A percentile compares a stretch with the other conserved stretches of the same genome.
These are phyloP conservation scores for Luehdorfia chinensis DNA, from an alignment of 1,140 invertebrate genomes.

Conservation along the genomic window DNA sequence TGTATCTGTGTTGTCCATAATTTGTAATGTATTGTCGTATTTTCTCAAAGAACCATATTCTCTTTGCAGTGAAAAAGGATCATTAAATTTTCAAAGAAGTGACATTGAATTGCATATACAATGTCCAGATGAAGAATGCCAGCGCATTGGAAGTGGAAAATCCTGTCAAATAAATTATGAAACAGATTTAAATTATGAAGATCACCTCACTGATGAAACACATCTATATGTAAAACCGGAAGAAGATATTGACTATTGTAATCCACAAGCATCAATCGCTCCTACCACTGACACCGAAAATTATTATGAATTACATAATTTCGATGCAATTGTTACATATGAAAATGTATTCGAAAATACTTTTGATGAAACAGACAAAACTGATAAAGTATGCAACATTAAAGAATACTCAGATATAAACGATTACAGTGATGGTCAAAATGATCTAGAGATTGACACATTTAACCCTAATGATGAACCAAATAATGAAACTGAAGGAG, in stretches of 20 bases:
- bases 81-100: slow-evolving; percentile 47
- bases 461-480: slow-evolving; percentile 3
- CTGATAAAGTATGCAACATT: too few species aligned
- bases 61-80: slow-evolving; percentile 55
- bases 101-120: slow-evolving; percentile 41
- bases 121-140: slow-evolving; percentile 43
- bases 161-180: slow-evolving; percentile 24
- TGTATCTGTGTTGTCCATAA: too few species aligned
- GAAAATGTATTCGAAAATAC: too few species aligned
- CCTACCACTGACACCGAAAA: too few species aligned
- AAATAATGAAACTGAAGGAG: slow-evolving; percentile 12
- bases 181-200: slow-evolving; percentile 21
- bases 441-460: slow-evolving; percentile 8
- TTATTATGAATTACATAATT: too few species aligned
- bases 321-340: too few species aligned
- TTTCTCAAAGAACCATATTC: too few species aligned
- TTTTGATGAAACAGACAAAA: too few species aligned
- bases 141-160: slow-evolving; percentile 16
- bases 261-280: too few species aligned
- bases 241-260: slow-evolving; percentile 25
- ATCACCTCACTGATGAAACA: slow-evolving; percentile 19
- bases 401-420: not conserved
- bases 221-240: slow-evolving; percentile 24
- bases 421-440: not conserved
- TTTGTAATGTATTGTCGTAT: too few species aligned